Evolutionary conservation across 2,113 vertebrate genomes (phyloP), one percentile per base, ranked within the genome.

Genomic region (Amphiprion percula): DNA sequence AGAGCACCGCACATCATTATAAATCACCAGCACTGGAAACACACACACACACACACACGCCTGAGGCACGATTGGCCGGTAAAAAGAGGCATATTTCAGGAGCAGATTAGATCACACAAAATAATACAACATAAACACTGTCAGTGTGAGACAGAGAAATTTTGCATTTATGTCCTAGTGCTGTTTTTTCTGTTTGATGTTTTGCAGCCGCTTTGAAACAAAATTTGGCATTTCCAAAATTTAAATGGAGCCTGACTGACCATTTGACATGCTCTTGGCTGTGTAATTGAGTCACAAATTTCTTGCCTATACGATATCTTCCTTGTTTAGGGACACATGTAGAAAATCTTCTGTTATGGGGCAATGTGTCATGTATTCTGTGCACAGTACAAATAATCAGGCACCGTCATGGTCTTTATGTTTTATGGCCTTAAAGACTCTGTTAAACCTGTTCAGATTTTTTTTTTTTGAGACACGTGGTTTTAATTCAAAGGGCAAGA

Each of bases 11-110:
- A 6, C 62, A 87, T 67, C 83, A 71, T 85, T 79, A 94, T 91
- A 90, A 88, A 88, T 91, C 77, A 79, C 59, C 79, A 23, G 52
- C 81, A 52, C 72, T 77, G 55, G 70, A 69, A 49, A 90, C 64
- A 77, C 71, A 81, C 69, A 77, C 72, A 8, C 52, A 8, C 77
- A 26, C 82, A 65, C 63, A 70, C 70, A 61, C 26, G 33, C 90
- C 80, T 23, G 41, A 79, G 75, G 73, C 80, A 82, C 52, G 10
- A 56, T 28, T 63, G 68, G 16, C 63, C 50, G 14, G 60, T 24
- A 37, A 33, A 69, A 54, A 14, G 21, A 74, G 68, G 56, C 61
- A 69, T 53, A 59, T 71, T 74, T 74, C 5, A 16, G 70, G 50
- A 52, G 26, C 19, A 56, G 69, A 37, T 74, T n/a, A 47, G 23